These are phyloP conservation scores for Eupithecia vulgata DNA, from an alignment of 2,888 invertebrate genomes.

Conservation along the genomic window DNA sequence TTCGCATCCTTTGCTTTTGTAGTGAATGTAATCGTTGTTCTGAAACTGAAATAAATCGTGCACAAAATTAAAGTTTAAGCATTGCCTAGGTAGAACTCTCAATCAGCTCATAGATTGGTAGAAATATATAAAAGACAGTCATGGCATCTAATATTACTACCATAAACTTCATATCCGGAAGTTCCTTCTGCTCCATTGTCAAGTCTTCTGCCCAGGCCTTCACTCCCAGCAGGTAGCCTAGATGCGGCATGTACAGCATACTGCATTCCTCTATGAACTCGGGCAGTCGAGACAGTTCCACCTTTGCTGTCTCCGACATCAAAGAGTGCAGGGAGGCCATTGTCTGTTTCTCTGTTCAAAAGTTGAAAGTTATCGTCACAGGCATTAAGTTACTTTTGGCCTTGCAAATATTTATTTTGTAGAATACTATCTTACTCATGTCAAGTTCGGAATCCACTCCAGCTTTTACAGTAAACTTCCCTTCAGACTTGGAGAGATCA, in stretches of 20 bases:
- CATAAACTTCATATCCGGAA: slow-evolving; percentile 89
- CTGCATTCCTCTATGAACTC: slow-evolving; percentile 86
- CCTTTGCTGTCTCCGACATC: slow-evolving; percentile 88
- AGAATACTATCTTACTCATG: slow-evolving; percentile 81
- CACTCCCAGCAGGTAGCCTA: slow-evolving; percentile 92
- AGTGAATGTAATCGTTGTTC: slow-evolving; percentile 86
- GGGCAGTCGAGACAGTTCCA: slow-evolving; percentile 88
- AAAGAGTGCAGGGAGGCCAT: slow-evolving; percentile 88
- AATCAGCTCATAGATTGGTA: background rate
- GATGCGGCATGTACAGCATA: slow-evolving; percentile 88
- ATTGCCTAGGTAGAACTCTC: background rate
- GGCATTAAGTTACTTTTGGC: background rate
- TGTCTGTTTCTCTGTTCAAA: slow-evolving; percentile 85
- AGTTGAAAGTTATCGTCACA: background rate
- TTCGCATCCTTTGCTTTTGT: slow-evolving; percentile 87
- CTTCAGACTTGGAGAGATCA: slow-evolving; percentile 83
- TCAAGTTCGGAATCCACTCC: slow-evolving; percentile 91
- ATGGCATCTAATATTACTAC: slow-evolving; percentile 78
- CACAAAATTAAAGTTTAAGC: background rate
- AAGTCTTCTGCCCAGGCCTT: slow-evolving; percentile 85
- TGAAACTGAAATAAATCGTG: slow-evolving; percentile 79
- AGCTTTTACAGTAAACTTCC: slow-evolving; percentile 89
- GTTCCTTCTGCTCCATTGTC: slow-evolving; percentile 81
- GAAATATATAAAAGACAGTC: background rate
- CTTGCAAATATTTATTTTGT: background rate